A percentile compares a stretch with the other conserved stretches of the same genome.
Conservation (phyloP, 1,140 invertebrate genomes). For the Achroia grisella region DNA sequence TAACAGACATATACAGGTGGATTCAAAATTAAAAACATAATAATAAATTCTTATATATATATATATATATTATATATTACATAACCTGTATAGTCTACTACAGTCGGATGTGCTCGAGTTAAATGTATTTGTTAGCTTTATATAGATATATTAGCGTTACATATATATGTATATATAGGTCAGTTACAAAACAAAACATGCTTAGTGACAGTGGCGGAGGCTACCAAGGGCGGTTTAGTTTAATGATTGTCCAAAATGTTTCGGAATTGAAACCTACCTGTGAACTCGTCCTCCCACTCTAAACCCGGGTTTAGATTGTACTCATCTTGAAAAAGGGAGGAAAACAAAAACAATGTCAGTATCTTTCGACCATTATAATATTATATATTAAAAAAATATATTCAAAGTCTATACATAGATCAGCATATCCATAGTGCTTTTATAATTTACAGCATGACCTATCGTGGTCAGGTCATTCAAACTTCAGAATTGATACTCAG, state of each 20-base stretch:
- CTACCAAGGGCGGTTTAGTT: conserved; percentile 63
- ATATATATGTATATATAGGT: conserved; percentile 47
- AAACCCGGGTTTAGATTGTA: conserved; percentile 99
- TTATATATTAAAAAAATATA: conserved; percentile 37
- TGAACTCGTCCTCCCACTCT: conserved; percentile 99
- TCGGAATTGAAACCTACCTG: conserved; percentile 90
- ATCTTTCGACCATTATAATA: conserved; percentile 60
- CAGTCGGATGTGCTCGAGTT: conserved; percentile 36
- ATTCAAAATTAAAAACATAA: background rate
- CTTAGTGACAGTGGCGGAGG: conserved; percentile 65
- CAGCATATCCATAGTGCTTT: conserved; percentile 54
- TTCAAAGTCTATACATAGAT: conserved; percentile 60
- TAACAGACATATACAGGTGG: too few species aligned
- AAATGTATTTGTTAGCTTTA: conserved; percentile 58
- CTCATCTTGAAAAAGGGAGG: conserved; percentile 94
- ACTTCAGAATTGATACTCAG: background rate
- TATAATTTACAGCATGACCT: conserved; percentile 61
- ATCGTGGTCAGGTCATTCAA: conserved; percentile 18
- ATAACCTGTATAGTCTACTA: conserved; percentile 10
- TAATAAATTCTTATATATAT: conserved; percentile 11
- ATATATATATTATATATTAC: conserved; percentile 14
- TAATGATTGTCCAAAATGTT: conserved; percentile 28
- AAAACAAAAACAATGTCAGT: conserved; percentile 78
- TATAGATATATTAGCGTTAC: conserved; percentile 60
- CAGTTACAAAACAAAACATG: conserved; percentile 58